phyloP scores from a whole-genome alignment of 2,888 invertebrate species.

The Drosophila buzzatii region DNA sequence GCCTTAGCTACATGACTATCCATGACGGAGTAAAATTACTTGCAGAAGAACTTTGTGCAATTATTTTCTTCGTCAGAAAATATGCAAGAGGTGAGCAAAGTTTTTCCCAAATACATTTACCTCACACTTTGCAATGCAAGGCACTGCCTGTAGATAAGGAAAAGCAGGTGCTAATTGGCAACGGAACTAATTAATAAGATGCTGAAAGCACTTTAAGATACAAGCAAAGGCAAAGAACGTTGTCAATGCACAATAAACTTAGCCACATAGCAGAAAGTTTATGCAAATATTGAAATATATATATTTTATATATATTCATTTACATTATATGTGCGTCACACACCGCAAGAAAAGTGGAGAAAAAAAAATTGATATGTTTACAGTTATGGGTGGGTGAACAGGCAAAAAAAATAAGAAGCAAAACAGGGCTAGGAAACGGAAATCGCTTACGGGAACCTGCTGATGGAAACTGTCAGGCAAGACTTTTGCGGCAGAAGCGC shows the following conservation, averaged over 20 bases:
- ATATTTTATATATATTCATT: not conserved
- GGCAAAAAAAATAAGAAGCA: not conserved
- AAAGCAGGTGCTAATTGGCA: slow-evolving; percentile 15
- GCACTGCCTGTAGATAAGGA: not conserved
- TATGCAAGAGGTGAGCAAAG: not conserved
- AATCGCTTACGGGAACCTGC: slow-evolving; percentile 26
- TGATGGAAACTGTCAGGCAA: slow-evolving; percentile 55
- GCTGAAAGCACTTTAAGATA: not conserved
- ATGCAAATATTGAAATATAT: slow-evolving; percentile 14
- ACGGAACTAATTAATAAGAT: not conserved
- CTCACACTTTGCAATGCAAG: not conserved
- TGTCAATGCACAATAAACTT: not conserved
- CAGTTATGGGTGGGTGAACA: slow-evolving; percentile 11
- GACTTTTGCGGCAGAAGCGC: slow-evolving; percentile 17
- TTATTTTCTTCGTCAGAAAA: not conserved
- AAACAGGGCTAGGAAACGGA: slow-evolving; percentile 14
- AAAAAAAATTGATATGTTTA: slow-evolving; percentile 48
- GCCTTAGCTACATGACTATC: not conserved
- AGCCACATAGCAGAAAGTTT: not conserved
- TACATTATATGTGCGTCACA: not conserved
- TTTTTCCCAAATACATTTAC: slow-evolving; percentile 2
- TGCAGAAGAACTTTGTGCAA: slow-evolving; percentile 3
- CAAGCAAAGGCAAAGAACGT: not conserved
- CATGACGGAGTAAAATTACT: not conserved
- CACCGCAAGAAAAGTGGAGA: not conserved